These are phyloP conservation scores for Cichlasoma orientale DNA, from an alignment of 2,797 vertebrate genomes.

Conservation along the genomic window DNA sequence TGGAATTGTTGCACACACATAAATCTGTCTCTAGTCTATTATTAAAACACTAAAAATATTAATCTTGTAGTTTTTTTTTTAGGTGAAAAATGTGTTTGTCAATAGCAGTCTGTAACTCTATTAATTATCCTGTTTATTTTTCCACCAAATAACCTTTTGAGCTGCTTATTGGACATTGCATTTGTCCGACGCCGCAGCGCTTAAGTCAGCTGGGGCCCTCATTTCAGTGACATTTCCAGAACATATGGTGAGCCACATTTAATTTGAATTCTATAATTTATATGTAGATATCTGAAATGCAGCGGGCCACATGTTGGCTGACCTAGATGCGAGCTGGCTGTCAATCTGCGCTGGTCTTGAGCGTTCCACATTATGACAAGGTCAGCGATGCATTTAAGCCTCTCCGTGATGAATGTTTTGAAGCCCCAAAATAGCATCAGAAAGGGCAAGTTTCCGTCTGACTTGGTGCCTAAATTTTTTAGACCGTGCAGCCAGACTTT, in stretches of 20 bases:
- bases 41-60: not conserved
- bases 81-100: not conserved
- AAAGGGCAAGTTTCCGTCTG: conserved; percentile 13
- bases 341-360: conserved; percentile 23
- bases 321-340: conserved; percentile 42
- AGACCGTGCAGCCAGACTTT: conserved; percentile 5
- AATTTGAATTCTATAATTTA: not conserved
- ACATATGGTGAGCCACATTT: not conserved
- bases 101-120: not conserved
- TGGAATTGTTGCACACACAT: not conserved
- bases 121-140: not conserved
- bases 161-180: too few relatives aligned
- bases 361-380: conserved; percentile 23
- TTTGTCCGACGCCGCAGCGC: too few relatives aligned
- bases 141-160: not conserved
- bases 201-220: not conserved
- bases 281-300: not conserved
- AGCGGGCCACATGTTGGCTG: conserved; percentile 15
- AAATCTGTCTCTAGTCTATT: accelerated
- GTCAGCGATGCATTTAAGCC: conserved; percentile 29
- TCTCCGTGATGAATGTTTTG: conserved; percentile 33
- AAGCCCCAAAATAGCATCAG: conserved; percentile 17
- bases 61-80: not conserved
- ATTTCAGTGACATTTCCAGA: not conserved
- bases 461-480: conserved; percentile 14